phyloP scores from a whole-genome alignment of 1,140 invertebrate species.

The Rhagoletis zephyria region DNA sequence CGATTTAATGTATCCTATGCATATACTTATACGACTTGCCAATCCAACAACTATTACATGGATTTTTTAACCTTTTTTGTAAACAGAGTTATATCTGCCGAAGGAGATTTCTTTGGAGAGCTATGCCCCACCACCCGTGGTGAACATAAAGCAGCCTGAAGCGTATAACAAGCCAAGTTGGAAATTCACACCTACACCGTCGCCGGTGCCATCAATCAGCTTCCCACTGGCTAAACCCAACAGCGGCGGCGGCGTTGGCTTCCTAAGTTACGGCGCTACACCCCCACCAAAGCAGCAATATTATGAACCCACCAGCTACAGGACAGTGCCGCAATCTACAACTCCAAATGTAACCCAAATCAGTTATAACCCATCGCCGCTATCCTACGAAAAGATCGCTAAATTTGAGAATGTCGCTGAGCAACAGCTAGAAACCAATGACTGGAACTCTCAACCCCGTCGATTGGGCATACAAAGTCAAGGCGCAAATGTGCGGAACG shows the following conservation, averaged over 20 bases:
- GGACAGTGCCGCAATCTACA: constrained; percentile 54
- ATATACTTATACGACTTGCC: background rate
- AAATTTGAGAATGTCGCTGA: constrained; percentile 63
- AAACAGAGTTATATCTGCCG: constrained; percentile 67
- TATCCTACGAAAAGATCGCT: constrained; percentile 66
- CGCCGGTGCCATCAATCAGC: background rate
- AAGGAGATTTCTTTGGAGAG: constrained; percentile 70
- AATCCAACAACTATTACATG: background rate
- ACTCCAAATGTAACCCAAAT: constrained; percentile 56
- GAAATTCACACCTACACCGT: background rate
- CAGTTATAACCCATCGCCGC: constrained; percentile 66
- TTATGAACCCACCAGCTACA: constrained; percentile 58
- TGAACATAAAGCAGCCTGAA: background rate
- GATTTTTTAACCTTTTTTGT: background rate
- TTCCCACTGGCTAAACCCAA: background rate
- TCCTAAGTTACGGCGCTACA: background rate
- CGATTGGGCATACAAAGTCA: background rate
- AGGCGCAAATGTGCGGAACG: constrained; percentile 59
- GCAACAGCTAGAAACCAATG: background rate
- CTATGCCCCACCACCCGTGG: constrained; percentile 64
- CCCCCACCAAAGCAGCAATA: constrained; percentile 55
- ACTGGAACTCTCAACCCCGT: background rate
- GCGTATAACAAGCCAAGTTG: background rate
- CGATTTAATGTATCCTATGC: too few relatives aligned
- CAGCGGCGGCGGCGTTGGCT: background rate